A percentile compares a stretch with the other conserved stretches of the same genome.
phyloP scores from a whole-genome alignment of 1,140 invertebrate species.

The Melanaphis sacchari region DNA sequence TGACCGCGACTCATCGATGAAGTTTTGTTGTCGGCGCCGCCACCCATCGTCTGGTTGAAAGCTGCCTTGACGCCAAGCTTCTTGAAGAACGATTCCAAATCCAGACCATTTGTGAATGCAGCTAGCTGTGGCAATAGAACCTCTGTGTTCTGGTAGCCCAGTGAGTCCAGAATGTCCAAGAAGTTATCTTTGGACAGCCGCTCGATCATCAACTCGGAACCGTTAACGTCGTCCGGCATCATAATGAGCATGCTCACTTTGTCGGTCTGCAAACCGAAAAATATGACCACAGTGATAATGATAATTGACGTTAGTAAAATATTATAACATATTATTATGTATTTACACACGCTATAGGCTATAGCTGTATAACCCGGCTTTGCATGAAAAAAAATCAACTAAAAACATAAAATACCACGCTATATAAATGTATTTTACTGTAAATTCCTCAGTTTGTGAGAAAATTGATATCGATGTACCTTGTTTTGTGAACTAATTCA shows the following conservation, averaged over 20 bases:
- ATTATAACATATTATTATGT: background rate
- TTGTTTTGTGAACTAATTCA: background rate
- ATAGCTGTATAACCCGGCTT: background rate
- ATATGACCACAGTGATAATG: background rate
- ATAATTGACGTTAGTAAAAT: background rate
- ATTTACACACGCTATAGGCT: background rate
- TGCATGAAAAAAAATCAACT: no score
- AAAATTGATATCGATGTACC: background rate
- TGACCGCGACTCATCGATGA: background rate
- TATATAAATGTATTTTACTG: background rate
- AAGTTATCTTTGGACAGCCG: constrained; percentile 61
- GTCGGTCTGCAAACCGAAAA: constrained; percentile 59
- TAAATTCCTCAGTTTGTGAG: background rate
- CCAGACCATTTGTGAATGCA: constrained; percentile 60
- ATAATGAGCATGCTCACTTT: constrained; percentile 61
- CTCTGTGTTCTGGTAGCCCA: constrained; percentile 60
- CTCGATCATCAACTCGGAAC: constrained; percentile 60
- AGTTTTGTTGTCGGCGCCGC: background rate
- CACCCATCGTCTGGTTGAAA: constrained; percentile 55
- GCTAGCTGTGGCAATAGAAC: constrained; percentile 62
- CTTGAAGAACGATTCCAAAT: constrained; percentile 61
- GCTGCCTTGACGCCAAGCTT: constrained; percentile 60
- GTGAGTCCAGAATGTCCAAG: constrained; percentile 58
- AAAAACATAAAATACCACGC: no score
- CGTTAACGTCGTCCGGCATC: constrained; percentile 61